These are phyloP conservation scores for Actinia equina DNA, from an alignment of 64 coral and sea anemone genomes.

Conservation along the genomic window DNA sequence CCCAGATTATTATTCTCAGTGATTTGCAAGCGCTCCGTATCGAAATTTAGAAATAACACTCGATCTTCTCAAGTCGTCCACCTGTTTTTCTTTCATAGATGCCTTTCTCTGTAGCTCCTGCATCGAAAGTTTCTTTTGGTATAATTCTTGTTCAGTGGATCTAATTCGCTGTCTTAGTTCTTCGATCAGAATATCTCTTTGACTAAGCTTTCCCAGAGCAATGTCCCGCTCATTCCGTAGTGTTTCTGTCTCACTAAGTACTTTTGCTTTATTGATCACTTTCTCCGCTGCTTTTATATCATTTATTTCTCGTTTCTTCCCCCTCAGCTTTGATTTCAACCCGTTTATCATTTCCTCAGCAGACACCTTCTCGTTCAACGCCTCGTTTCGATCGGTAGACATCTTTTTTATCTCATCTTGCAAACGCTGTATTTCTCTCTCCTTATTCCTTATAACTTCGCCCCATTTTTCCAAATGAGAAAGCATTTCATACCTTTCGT, in stretches of 20 bases:
- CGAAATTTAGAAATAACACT: neutral
- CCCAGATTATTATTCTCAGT: no score
- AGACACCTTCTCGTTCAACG: slow-evolving; percentile 50
- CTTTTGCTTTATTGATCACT: slow-evolving; percentile 63
- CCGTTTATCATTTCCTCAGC: slow-evolving; percentile 42
- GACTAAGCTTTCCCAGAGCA: slow-evolving; percentile 41
- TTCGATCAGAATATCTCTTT: slow-evolving; percentile 21
- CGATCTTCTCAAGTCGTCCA: slow-evolving; percentile 55
- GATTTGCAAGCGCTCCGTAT: neutral
- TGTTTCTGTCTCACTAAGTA: slow-evolving; percentile 81
- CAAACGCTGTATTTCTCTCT: slow-evolving; percentile 48
- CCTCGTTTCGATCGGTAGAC: slow-evolving; percentile 51
- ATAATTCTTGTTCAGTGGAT: slow-evolving; percentile 7
- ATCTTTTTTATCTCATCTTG: slow-evolving; percentile 63
- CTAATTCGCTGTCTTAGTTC: slow-evolving; percentile 36
- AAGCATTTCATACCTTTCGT: slow-evolving; percentile 36
- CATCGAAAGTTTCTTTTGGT: slow-evolving; percentile 45
- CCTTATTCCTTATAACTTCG: slow-evolving; percentile 56
- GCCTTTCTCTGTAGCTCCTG: slow-evolving; percentile 54
- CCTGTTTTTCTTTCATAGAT: slow-evolving; percentile 65
- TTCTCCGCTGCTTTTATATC: slow-evolving; percentile 49
- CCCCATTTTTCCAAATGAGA: slow-evolving; percentile 65
- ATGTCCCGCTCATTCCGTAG: slow-evolving; percentile 54
- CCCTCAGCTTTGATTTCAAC: slow-evolving; percentile 60
- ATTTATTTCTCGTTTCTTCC: slow-evolving; percentile 46